Evolutionary conservation across 2,113 vertebrate species (phyloP).

Genomic region (Trichechus manatus): DNA sequence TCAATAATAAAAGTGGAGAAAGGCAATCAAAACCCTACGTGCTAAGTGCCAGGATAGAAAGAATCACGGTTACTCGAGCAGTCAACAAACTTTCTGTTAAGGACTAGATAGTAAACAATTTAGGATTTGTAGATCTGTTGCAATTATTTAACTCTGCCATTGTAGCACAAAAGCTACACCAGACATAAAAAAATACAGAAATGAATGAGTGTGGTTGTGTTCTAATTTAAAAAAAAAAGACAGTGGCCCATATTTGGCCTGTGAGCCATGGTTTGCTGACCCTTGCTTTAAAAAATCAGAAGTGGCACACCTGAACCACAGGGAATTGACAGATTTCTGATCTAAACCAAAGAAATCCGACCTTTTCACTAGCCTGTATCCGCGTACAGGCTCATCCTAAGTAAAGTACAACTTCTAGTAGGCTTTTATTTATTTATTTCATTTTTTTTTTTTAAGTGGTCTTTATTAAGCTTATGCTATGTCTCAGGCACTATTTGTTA

Average conservation of each 20-base stretch:
- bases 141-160: conserved; percentile 20
- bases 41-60: neutral
- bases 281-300: neutral
- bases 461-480: too few relatives aligned
- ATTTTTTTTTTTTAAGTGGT: too few relatives aligned
- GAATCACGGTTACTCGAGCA: neutral
- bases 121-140: conserved; percentile 4
- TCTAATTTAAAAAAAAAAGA: conserved; percentile 57
- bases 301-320: conserved; percentile 43
- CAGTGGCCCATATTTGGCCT: neutral
- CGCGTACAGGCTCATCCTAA: conserved; percentile 34
- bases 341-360: conserved; percentile 25
- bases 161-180: conserved; percentile 9
- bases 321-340: conserved; percentile 3
- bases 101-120: neutral
- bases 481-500: too few relatives aligned
- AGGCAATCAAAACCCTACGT: conserved; percentile 12
- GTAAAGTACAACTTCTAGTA: conserved; percentile 41
- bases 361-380: conserved; percentile 13
- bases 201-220: neutral
- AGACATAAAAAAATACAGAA: conserved; percentile 21
- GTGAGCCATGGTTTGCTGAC: conserved; percentile 5
- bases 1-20: conserved; percentile 18
- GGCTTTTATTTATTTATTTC: conserved; percentile 49
- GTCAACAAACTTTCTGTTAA: neutral